A percentile compares a stretch with the other conserved stretches of the same genome.
Evolutionary conservation across 1,140 invertebrate species (phyloP).

Genomic region (Anagrus nilaparvatae): DNA sequence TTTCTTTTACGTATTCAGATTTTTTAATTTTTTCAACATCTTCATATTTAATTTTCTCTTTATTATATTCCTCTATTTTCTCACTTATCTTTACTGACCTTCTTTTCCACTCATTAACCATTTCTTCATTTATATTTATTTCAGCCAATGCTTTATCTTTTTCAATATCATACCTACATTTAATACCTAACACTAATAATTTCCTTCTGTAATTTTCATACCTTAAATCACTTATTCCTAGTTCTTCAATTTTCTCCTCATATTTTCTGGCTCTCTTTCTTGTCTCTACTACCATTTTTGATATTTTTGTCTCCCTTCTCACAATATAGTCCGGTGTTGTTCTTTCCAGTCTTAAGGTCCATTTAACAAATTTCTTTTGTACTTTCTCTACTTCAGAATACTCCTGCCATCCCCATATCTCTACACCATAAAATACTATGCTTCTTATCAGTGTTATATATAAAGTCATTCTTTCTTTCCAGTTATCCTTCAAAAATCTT

Average conservation of each 20-base stretch:
- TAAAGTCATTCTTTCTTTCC: no score
- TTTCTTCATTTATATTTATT: no score
- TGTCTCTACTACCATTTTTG: neutral
- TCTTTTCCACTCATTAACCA: neutral
- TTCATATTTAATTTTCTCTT: neutral
- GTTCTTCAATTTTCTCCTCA: neutral
- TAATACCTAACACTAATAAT: no score
- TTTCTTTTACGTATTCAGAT: no score
- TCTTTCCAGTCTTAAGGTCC: neutral
- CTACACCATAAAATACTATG: neutral
- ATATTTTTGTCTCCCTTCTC: neutral
- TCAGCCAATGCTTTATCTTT: neutral
- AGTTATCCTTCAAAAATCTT: no score
- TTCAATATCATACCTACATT: no score
- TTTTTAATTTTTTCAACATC: neutral
- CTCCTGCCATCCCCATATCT: slow-evolving; percentile 1
- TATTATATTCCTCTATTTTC: no score
- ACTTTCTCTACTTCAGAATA: neutral
- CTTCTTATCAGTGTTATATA: no score
- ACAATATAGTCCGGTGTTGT: slow-evolving; percentile 1
- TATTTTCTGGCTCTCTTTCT: neutral
- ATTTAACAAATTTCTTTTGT: neutral
- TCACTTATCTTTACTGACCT: neutral
- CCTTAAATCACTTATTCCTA: neutral
- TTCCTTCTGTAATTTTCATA: no score